Evolutionary conservation across 2,797 vertebrate species (phyloP).

Genomic region (Anguilla pacifica): DNA sequence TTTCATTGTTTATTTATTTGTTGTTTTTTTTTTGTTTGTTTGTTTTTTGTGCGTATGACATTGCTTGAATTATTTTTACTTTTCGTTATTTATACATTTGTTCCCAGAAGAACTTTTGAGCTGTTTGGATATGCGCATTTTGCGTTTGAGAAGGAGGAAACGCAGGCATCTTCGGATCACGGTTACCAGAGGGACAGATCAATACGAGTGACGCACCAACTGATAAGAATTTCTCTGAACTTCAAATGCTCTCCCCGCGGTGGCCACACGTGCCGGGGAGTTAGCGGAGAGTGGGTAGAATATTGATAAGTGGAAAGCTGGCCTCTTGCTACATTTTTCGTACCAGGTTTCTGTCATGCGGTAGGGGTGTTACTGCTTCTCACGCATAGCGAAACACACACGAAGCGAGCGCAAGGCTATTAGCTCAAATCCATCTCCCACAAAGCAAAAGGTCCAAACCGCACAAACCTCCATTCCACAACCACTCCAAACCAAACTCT

Average conservation of each 20-base stretch:
- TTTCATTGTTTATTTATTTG: not conserved
- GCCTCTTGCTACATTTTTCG: not conserved
- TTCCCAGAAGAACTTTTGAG: slow-evolving; percentile 38
- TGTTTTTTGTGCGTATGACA: slow-evolving; percentile 5
- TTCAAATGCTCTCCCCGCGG: slow-evolving; percentile 62
- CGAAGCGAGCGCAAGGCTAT: not conserved
- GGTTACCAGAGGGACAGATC: slow-evolving; percentile 64
- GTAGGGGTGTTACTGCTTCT: not conserved
- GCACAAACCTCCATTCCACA: slow-evolving; percentile 13
- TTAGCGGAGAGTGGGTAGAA: slow-evolving; percentile 44
- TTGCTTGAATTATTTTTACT: slow-evolving; percentile 2
- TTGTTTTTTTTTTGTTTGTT: not conserved
- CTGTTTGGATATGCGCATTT: slow-evolving; percentile 42
- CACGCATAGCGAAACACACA: not conserved
- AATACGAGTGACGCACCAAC: slow-evolving; percentile 56
- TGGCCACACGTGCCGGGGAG: slow-evolving; percentile 53
- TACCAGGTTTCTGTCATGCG: not conserved
- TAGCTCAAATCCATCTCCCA: not conserved
- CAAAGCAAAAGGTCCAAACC: slow-evolving; percentile 12
- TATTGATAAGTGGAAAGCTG: slow-evolving; percentile 53
- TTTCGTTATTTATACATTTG: not conserved
- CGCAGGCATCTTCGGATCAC: slow-evolving; percentile 24
- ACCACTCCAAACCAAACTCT: not conserved
- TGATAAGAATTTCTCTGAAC: slow-evolving; percentile 72
- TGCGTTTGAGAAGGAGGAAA: slow-evolving; percentile 39